These are phyloP conservation scores for Agrilus mali DNA, from an alignment of 2,888 invertebrate genomes.

Conservation along the genomic window DNA sequence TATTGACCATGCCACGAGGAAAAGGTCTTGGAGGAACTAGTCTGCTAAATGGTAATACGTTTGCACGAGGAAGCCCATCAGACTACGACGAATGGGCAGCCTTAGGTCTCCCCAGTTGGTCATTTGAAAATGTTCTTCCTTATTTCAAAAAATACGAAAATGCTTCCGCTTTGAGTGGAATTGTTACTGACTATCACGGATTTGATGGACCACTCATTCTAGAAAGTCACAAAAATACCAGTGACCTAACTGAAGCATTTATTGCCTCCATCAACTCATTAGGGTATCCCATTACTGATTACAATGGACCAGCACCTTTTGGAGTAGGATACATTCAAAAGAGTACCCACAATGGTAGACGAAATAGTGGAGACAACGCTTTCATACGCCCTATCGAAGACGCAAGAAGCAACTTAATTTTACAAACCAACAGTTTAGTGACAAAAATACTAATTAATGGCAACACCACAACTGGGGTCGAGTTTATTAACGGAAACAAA, in stretches of 20 bases:
- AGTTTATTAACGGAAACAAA: slow-evolving; percentile 37
- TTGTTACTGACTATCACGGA: slow-evolving; percentile 39
- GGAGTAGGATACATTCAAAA: slow-evolving; percentile 50
- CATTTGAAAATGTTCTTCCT: slow-evolving; percentile 42
- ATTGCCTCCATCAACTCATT: slow-evolving; percentile 44
- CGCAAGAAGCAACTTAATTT: slow-evolving; percentile 39
- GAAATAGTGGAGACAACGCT: slow-evolving; percentile 49
- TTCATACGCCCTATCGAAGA: slow-evolving; percentile 52
- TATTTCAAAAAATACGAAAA: slow-evolving; percentile 49
- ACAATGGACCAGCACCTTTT: slow-evolving; percentile 46
- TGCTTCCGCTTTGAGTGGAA: slow-evolving; percentile 38
- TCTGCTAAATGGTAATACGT: slow-evolving; percentile 44
- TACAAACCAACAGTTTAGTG: slow-evolving; percentile 40
- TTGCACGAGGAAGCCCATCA: slow-evolving; percentile 37
- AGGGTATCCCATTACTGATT: slow-evolving; percentile 44
- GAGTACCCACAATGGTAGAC: slow-evolving; percentile 46
- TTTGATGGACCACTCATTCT: slow-evolving; percentile 45
- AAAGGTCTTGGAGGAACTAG: slow-evolving; percentile 48
- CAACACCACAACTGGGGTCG: slow-evolving; percentile 37
- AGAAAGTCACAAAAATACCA: slow-evolving; percentile 43
- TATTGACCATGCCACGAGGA: slow-evolving; percentile 30
- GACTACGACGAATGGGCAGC: slow-evolving; percentile 46
- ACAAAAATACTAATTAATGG: slow-evolving; percentile 46
- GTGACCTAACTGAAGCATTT: slow-evolving; percentile 38
- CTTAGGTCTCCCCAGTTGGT: slow-evolving; percentile 42